Base-by-base conservation (phyloP, 2,888 invertebrate genomes). In the Ophion obscuratus region DNA sequence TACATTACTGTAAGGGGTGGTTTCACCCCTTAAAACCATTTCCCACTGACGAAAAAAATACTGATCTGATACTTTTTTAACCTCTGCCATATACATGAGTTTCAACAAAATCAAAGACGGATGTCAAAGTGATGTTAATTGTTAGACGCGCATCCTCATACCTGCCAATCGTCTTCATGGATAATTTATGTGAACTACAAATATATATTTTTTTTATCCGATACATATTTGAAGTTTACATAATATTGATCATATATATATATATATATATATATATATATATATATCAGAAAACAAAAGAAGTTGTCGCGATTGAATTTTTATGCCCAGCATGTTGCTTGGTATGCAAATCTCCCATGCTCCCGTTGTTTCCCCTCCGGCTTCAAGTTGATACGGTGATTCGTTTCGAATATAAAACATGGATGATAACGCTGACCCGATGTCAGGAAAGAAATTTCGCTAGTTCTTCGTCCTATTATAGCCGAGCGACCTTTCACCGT, bases 271-370 rank as follows among this genome's bases (percentile, higher is more conserved):
- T 36, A 36, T 36, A 36, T 36, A 36, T 36, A 6, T 36, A 36
- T 36, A 71, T 53, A 74, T 81, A 83, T 89, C 87, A 84, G 86
- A 87, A 91, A 93, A 93, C 93, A 93, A 93, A 93, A 92, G 91
- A 93, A 93, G 93, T 93, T 93, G 93, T 93, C 91, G 92, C 90
- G 89, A 90, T 90, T 92, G 93, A 93, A 94, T 93, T 94, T 93
- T 94, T 93, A 93, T 93, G 92, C 91, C 40, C 92, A 89, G 88
- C 91, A 90, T 92, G 91, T 91, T 91, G 74, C 81, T 78, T 78
- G 91, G 88, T 91, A 93, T 93, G 93, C 92, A 93, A 93, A 93
- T 93, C 93, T 93, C 88, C 53, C 77, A 66, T 79, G 83, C 80
- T 74, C 79, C 76, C 75, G 81, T 81, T 83, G 81, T 80, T 83